phyloP scores from a whole-genome alignment of 2,888 invertebrate genomes.

The Nemoura dubitans region DNA sequence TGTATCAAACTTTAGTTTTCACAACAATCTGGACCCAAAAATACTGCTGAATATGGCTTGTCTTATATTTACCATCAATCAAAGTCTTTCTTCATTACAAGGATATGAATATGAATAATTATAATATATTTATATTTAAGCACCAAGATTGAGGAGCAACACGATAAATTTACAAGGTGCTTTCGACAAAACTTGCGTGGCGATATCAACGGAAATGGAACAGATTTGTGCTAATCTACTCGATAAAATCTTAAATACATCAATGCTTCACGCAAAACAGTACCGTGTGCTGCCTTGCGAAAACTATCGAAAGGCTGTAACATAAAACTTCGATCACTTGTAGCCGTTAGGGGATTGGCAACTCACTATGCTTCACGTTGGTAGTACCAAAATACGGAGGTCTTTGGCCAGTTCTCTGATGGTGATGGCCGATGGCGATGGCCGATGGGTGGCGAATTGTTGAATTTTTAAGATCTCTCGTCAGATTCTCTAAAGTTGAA shows the following conservation, averaged over 20 bases:
- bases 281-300: not conserved
- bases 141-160: not conserved
- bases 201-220: not conserved
- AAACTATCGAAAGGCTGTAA: not conserved
- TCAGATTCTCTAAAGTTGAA: too few species aligned
- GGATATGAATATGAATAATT: not conserved
- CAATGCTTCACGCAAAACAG: not conserved
- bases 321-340: too few species aligned
- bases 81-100: not conserved
- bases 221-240: not conserved
- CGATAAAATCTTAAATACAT: not conserved
- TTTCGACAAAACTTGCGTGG: not conserved
- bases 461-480: too few species aligned
- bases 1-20: conserved; percentile 31
- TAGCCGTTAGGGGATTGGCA: too few species aligned
- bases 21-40: conserved; percentile 28
- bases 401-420: too few species aligned
- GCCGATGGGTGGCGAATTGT: too few species aligned
- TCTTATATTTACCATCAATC: not conserved
- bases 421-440: too few species aligned
- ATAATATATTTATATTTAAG: not conserved
- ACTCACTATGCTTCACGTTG: too few species aligned
- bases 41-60: conserved; percentile 15
- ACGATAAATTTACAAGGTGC: not conserved
- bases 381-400: too few species aligned